phyloP scores from a whole-genome alignment of 2,797 vertebrate genomes.

The Liasis olivaceus region DNA sequence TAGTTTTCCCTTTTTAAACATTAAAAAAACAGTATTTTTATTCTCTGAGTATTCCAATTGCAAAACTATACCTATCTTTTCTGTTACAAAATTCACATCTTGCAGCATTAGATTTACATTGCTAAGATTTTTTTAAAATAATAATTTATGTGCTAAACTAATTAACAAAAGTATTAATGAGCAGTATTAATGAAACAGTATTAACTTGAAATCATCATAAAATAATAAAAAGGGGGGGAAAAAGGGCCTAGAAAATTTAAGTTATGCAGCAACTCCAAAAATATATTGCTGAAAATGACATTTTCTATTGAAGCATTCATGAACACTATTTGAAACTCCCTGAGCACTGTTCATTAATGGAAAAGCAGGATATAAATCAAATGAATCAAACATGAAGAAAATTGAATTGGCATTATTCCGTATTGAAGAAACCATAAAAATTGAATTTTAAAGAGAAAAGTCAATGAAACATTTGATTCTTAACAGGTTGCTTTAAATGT shows the following conservation, averaged over 20 bases:
- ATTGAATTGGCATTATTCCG: not conserved
- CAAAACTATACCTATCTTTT: constrained; percentile 87
- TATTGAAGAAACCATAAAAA: constrained; percentile 53
- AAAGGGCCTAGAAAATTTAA: no score
- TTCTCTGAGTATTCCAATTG: constrained; percentile 82
- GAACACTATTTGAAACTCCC: no score
- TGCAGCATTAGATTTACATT: constrained; percentile 80
- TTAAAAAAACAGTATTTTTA: constrained; percentile 80
- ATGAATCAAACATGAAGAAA: not conserved
- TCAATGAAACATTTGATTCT: not conserved
- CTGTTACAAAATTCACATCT: constrained; percentile 79
- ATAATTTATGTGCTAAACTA: not conserved
- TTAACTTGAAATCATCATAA: not conserved
- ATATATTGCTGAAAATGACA: no score
- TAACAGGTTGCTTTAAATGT: constrained; percentile 23
- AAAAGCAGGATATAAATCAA: no score
- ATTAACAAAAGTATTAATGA: not conserved
- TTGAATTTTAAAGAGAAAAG: constrained; percentile 74
- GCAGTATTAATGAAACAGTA: not conserved
- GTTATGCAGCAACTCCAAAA: no score
- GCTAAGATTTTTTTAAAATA: constrained; percentile 13
- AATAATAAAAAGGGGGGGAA: not conserved
- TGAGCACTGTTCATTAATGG: no score
- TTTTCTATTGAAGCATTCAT: no score
- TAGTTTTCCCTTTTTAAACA: constrained; percentile 62